Base-by-base conservation (phyloP, 2,888 invertebrate species). In the Mythimna albipuncta region DNA sequence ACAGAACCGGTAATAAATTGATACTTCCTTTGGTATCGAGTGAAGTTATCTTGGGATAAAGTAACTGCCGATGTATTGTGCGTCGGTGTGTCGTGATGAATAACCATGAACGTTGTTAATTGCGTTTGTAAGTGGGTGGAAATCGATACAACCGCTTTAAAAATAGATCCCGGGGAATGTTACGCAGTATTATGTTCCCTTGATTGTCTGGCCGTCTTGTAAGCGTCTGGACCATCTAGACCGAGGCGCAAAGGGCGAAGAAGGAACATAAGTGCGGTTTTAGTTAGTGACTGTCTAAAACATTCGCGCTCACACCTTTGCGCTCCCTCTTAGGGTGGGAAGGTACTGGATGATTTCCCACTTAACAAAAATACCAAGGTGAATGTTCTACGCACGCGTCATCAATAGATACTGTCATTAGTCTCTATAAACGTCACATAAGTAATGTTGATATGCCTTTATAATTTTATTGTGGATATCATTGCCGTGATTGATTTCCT, bases 341-440 rank as follows among this genome's bases (percentile, higher is more conserved):
- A 41, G 10, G 10, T 41, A 41, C 1, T 38, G 0, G 38, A 38
- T 7, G 38, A 16, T 4, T 64, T 44, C 32, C 47, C 32, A 3
- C 5, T 5, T 32, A n/a, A 32, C 35, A 35, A n/a, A 9, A 35
- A 64, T 19, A 26, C 21, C 32, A 55, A 58, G 65, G 80, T 74
- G 74, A 74, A 79, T 63, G 78, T 67, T 21, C 67, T 54, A 57
- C 52, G 47, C 58, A 64, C 38, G 35, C 77, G 52, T 41, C 47
- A 26, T 54, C 26, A 71, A 61, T 50, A 32, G 19, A 26, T 50
- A 32, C 57, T 50, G 69, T 66, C 26, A 50, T 58, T 50, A 13
- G 5, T 58, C 35, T 58, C n/a, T 78, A 41, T 52, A 58, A 74
- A 78, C 69, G 75, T 54, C 66, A 52, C 63, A 69, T 74, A 44